Evolutionary conservation across 2,888 invertebrate species (phyloP), one percentile per base, ranked within the genome.

Genomic region (Eupithecia inturbata): DNA sequence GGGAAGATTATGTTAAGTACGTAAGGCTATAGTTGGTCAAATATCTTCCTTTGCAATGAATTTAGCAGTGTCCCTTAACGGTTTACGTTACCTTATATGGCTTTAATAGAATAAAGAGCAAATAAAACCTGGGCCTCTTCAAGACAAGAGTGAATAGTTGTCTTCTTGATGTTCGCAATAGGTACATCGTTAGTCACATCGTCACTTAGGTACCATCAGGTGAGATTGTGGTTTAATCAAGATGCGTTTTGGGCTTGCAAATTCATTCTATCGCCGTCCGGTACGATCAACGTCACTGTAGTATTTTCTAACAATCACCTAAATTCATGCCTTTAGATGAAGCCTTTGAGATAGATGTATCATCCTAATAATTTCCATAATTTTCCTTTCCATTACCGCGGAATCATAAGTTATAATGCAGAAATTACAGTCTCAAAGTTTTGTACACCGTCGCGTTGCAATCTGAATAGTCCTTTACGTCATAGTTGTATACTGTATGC

Each of bases 401-500:
- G 5, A 33, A 36, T 64, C 41, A 26, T 22, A 67, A 41, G 22
- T 45, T 28, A 36, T 36, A 57, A 39, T 60, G 39, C 39, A 60
- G 57, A 57, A 57, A 57, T 26, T 57, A 19, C 19, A 57, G 57
- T 22, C 57, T 26, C 26, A 57, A 57, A 26, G 57, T 57, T 57
- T 26, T 57, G 57, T 57, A 71, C 60, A 71, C 41, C 16, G 33
- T 41, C 64, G 62, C 45, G 26, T 45, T 71, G 68, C 57, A 74
- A 71, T 71, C 68, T 68, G 73, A 67, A 70, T 70, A 70, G 70
- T 67, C 53, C 49, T 45, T 49, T 62, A 39, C 26, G 14, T 53
- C 36, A 49, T 36, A 33, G 69, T 67, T 73, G 45, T 64, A 33
- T 71, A 70, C 71, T 74, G 70, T 31, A 71, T 71, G 70, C 70